Base-by-base conservation (phyloP, 1,140 invertebrate species). In the Periplaneta americana region DNA sequence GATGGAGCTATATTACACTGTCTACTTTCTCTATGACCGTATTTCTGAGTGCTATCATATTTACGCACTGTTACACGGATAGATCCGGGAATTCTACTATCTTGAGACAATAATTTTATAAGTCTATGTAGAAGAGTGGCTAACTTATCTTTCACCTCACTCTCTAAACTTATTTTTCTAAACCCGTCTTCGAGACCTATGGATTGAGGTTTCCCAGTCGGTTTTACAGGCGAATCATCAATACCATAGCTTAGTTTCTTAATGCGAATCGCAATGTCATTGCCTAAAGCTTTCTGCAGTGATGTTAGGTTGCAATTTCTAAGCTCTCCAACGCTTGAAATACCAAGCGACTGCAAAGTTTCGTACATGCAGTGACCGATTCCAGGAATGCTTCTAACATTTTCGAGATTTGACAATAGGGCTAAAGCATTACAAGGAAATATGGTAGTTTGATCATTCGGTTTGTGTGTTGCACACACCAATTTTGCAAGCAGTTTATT, bases 401-500 rank as follows among this genome's bases (percentile, higher is more conserved):
- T 89, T 33, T 89, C 88, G 36, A 94, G 87, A 36, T 90, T 90
- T 0, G 90, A 89, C 88, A 97, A 91, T 82, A 96, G 91, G 36
- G 89, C 87, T 34, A 88, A 84, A 22, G 91, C 91, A 84, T 91
- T 90, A 82, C 91, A 91, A 32, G 95, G 94, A 83, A 92, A 95
- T 77, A 96, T 87, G 22, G 93, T 89, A 13, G 95, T 96, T 85
- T 97, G 96, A 84, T 95, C 91, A 87, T 96, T 94, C 4, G 96
- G 94, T 87, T 95, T 95, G 84, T 96, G 90, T 75, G 91, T 87
- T 37, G 91, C 90, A 82, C 94, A 93, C 31, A 92, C 92, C 39
- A 97, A 87, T 88, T 97, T 96, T 6, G 96, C 93, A 84, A 96
- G 86, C 76, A 96, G 86, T 88, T 97, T 97, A 86, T 96, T 97